These are phyloP conservation scores for Passer domesticus DNA, from an alignment of 2,113 vertebrate genomes.

Conservation along the genomic window DNA sequence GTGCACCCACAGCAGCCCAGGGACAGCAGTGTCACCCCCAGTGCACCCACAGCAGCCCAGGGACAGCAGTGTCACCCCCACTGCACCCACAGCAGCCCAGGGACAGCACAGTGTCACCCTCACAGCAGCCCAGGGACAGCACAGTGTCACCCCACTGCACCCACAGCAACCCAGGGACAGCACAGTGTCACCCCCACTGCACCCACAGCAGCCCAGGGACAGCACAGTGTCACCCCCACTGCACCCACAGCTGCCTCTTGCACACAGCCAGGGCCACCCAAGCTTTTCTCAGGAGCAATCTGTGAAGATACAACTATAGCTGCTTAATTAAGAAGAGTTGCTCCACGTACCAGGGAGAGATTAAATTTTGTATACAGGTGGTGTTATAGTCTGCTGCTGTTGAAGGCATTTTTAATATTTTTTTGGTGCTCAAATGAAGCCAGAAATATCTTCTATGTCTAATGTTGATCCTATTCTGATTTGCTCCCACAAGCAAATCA, in stretches of 20 bases:
- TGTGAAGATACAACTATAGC: accelerated
- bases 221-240: background rate
- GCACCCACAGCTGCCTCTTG: background rate
- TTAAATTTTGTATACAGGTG: background rate
- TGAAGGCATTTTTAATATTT: background rate
- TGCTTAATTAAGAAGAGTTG: background rate
- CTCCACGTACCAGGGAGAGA: background rate
- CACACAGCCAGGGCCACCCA: background rate
- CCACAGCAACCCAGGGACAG: too few species aligned
- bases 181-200: too few species aligned
- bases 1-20: too few species aligned
- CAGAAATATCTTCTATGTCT: too few species aligned
- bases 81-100: background rate
- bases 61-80: background rate
- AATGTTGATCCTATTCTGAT: background rate
- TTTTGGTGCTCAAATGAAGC: background rate
- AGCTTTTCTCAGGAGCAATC: background rate
- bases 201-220: background rate
- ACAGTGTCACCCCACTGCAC: too few species aligned
- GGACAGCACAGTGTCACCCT: background rate
- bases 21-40: background rate
- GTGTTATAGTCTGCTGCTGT: background rate
- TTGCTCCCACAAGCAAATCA: background rate
- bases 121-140: too few species aligned
- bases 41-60: accelerated